phyloP scores from a whole-genome alignment of 23 tunicate species.

The Botrylloides violaceus region DNA sequence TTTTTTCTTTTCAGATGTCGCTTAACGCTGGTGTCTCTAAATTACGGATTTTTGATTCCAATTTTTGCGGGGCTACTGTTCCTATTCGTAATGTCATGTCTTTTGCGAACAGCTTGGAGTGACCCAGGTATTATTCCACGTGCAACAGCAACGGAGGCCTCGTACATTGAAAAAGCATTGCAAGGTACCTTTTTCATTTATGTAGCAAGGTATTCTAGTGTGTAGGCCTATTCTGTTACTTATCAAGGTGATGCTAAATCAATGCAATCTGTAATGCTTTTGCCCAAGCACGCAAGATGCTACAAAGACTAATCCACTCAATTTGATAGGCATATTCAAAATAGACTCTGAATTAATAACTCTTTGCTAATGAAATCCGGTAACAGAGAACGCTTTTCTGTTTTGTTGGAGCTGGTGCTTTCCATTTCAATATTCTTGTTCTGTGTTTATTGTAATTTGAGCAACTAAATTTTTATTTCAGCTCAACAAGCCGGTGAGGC shows the following conservation, averaged over 20 bases:
- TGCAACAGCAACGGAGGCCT: conserved; percentile 76
- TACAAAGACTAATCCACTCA: no score
- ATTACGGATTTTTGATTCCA: conserved; percentile 66
- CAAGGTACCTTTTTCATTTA: conserved; percentile 34
- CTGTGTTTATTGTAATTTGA: no score
- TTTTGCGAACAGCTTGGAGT: conserved; percentile 95
- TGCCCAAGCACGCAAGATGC: neutral
- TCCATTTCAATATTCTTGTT: no score
- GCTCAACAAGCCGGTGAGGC: conserved; percentile 26
- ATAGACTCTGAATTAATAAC: no score
- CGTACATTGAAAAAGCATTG: conserved; percentile 43
- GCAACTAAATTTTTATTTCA: no score
- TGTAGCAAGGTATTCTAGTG: neutral
- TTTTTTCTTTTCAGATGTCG: conserved; percentile 51
- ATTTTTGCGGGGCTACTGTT: conserved; percentile 41
- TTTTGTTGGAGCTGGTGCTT: no score
- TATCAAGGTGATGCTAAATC: neutral
- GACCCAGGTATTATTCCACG: conserved; percentile 97
- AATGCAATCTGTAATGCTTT: neutral
- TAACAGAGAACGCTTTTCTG: no score
- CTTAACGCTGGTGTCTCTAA: conserved; percentile 56
- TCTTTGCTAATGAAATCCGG: no score
- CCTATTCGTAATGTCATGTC: conserved; percentile 58
- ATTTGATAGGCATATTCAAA: no score
- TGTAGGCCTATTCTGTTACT: neutral